Percentiles rank a stretch among this genome's conserved stretches.
Evolutionary conservation across 2,888 invertebrate species (phyloP).

Genomic region (Lasius platythorax): DNA sequence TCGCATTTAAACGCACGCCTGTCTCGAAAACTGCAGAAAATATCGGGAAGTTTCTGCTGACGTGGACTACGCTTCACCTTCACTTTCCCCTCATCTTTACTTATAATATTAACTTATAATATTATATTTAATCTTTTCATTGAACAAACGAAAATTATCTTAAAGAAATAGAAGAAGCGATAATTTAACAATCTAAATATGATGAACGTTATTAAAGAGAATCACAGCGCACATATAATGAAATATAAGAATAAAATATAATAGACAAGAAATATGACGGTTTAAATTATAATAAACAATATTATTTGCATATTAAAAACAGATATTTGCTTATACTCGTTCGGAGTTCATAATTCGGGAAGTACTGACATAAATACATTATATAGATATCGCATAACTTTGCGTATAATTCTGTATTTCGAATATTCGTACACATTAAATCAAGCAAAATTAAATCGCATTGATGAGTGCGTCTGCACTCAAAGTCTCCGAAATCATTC

Average conservation of each 20-base stretch:
- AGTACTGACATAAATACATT: neutral
- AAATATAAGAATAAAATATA: neutral
- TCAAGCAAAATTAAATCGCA: conserved; percentile 9
- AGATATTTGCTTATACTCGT: neutral
- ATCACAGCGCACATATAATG: neutral
- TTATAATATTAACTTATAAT: neutral
- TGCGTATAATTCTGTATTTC: neutral
- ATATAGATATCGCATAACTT: neutral
- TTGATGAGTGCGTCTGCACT: conserved; percentile 25
- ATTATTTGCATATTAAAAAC: neutral
- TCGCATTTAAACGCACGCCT: conserved; percentile 51
- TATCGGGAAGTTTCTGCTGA: conserved; percentile 47
- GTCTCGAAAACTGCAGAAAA: conserved; percentile 55
- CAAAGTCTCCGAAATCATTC: conserved; percentile 58
- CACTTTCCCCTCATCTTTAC: conserved; percentile 45
- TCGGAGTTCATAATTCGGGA: neutral
- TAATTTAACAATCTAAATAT: neutral
- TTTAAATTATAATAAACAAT: neutral
- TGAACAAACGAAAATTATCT: conserved; percentile 13
- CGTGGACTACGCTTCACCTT: conserved; percentile 41
- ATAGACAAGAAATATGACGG: neutral
- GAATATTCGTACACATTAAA: neutral
- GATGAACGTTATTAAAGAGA: neutral
- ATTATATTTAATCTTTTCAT: neutral
- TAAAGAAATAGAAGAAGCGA: neutral